These are phyloP conservation scores for Patella depressa DNA, from an alignment of 2,888 invertebrate species.

Conservation along the genomic window DNA sequence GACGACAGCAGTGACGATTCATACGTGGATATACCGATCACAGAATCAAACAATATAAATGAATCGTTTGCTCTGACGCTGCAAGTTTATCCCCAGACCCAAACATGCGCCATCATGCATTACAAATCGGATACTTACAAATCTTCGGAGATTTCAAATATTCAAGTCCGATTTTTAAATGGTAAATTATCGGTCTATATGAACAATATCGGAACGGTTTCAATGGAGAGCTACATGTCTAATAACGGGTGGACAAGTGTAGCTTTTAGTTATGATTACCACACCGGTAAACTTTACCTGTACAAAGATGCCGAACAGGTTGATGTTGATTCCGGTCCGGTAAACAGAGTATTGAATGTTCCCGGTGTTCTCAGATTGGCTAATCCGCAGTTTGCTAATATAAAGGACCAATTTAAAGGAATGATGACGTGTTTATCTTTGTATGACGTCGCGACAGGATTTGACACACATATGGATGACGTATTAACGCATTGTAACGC, in stretches of 20 bases:
- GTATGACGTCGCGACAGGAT: not conserved
- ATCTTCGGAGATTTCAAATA: not conserved
- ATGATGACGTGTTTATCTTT: constrained; percentile 6
- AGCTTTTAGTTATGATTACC: not conserved
- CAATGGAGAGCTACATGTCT: not conserved
- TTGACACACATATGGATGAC: not conserved
- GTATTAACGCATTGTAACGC: not conserved
- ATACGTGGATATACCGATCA: not conserved
- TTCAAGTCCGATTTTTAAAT: not conserved
- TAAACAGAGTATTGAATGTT: not conserved
- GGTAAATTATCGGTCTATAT: not conserved
- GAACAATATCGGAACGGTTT: not conserved
- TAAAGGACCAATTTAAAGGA: not conserved
- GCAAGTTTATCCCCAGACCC: not conserved
- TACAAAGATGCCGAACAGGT: not conserved
- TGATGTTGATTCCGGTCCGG: not conserved
- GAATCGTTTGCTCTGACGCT: not conserved
- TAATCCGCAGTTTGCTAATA: not conserved
- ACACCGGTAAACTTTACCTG: not conserved
- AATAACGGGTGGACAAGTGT: not conserved
- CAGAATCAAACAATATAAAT: not conserved
- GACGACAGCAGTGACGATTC: not conserved
- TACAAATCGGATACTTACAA: not conserved
- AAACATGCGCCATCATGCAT: not conserved
- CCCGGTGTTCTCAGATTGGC: not conserved